A percentile compares a stretch with the other conserved stretches of the same genome.
Conservation (phyloP, 2,888 invertebrate species). For the Drosophila quinaria region DNA sequence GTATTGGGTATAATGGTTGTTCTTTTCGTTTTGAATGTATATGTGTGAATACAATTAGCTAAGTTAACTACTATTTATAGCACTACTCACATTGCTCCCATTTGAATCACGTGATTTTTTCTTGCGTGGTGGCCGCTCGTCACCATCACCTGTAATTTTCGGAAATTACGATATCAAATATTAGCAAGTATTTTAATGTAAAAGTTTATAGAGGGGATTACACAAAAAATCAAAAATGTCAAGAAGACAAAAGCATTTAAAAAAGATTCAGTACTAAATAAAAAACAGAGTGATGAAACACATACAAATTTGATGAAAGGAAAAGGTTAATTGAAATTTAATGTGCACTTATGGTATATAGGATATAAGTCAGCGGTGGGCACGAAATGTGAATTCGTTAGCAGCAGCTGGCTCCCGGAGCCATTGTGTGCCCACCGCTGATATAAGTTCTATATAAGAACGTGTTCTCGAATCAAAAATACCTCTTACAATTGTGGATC, state of each 20-base stretch:
- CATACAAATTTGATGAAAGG: slow-evolving; percentile 1
- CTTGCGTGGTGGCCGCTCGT: slow-evolving; percentile 84
- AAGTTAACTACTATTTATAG: not conserved
- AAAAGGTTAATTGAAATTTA: slow-evolving; percentile 10
- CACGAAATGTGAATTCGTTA: too few relatives aligned
- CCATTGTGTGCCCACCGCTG: too few relatives aligned
- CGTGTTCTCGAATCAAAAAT: slow-evolving; percentile 52
- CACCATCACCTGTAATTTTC: slow-evolving; percentile 79
- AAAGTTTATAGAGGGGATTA: not conserved
- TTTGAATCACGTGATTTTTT: slow-evolving; percentile 84
- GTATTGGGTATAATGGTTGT: not conserved
- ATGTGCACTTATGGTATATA: slow-evolving; percentile 19
- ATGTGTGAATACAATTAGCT: not conserved
- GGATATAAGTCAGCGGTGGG: too few relatives aligned
- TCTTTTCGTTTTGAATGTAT: not conserved
- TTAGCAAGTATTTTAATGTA: slow-evolving; percentile 22
- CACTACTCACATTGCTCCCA: slow-evolving; percentile 81
- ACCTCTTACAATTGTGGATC: slow-evolving; percentile 69
- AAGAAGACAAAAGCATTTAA: slow-evolving; percentile 9
- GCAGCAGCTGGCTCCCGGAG: too few relatives aligned
- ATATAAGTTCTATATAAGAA: slow-evolving; percentile 19
- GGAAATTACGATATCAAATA: slow-evolving; percentile 26
- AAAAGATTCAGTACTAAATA: not conserved
- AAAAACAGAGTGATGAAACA: not conserved
- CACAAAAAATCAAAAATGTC: slow-evolving; percentile 6